Base-by-base conservation (phyloP, 2,797 vertebrate species). In the Sternarchorhynchus goeldii region DNA sequence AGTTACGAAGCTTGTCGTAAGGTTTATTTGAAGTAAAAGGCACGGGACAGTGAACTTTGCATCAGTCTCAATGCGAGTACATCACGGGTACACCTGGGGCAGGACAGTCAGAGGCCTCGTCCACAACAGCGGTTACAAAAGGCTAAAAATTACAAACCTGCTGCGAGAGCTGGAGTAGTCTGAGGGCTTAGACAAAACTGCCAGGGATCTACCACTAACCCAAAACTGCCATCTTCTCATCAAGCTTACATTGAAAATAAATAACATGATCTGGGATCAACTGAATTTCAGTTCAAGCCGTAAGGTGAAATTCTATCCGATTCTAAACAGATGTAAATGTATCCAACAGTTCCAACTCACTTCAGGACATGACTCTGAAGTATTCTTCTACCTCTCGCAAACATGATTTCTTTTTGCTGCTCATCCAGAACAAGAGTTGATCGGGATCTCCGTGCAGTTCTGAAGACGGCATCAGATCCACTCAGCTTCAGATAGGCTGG, bases 1-100 rank as follows among this genome's bases (percentile, higher is more conserved):
- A 5, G 20, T 45, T 58, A 34, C 16, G 53, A 25, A 79, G 71
- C 41, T 79, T 68, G 56, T 73, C 17, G 76, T 31, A 75, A 82
- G 39, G 66, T 91, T 90, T 91, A 88, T 87, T 89, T 84, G 1
- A 78, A 82, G 69, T 76, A 83, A 82, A 88, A 88, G 87, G 86
- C 87, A 90, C 80, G 76, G 81, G 69, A 82, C 81, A 82, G 67
- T 78, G 70, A 60, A 73, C 50, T 60, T 74, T 58, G 69, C 77
- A 78, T 73, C 60, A 73, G 12, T 67, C 60, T 65, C 69, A 78
- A 18, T 50, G 34, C 3, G 36, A 32, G 62, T 34, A 31, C 21
- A 20, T 60, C 72, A 53, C 20, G 50, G 29, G 32, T 20, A 67
- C 39, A 53, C 31, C n/a, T 58, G 58, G 66, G 63, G 41, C 39